Percentiles rank a stretch among this genome's conserved stretches.
Conservation (phyloP, 2,113 vertebrate genomes). For the Chamaea fasciata region DNA sequence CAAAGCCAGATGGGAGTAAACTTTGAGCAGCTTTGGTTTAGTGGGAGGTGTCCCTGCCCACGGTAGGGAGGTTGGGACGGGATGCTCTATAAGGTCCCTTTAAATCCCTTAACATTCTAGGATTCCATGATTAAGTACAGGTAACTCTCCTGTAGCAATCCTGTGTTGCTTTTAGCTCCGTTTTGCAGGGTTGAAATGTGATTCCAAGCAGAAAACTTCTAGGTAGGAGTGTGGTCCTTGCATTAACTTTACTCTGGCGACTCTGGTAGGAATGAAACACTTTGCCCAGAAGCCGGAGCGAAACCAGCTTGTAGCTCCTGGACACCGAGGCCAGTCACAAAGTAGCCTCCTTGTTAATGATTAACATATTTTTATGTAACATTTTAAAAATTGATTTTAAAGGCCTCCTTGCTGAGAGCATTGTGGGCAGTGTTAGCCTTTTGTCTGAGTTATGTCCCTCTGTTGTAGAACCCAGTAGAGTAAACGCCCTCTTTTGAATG, state of each 20-base stretch:
- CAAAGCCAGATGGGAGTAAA: not conserved
- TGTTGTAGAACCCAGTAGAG: not conserved
- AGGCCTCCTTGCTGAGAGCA: not conserved
- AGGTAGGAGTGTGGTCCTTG: not conserved
- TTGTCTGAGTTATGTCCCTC: not conserved
- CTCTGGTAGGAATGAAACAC: not conserved
- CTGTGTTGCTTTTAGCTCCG: not conserved
- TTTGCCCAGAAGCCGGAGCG: not conserved
- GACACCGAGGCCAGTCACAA: rapidly evolving
- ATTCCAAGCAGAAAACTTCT: not conserved
- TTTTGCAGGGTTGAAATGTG: not conserved
- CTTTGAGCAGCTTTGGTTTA: not conserved
- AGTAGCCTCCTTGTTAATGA: not conserved
- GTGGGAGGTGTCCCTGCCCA: not conserved
- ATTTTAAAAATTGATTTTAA: not conserved
- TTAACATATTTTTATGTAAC: not conserved
- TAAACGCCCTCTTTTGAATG: not conserved
- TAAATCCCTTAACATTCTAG: not conserved
- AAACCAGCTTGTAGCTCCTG: not conserved
- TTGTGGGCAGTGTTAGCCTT: not conserved
- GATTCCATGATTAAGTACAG: not conserved
- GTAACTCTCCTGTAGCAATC: not conserved
- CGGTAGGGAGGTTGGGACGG: rapidly evolving
- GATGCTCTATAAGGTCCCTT: not conserved
- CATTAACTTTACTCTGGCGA: not conserved